These are phyloP conservation scores for Stenotaenia linearis DNA, from an alignment of 2,888 invertebrate species.

Conservation along the genomic window DNA sequence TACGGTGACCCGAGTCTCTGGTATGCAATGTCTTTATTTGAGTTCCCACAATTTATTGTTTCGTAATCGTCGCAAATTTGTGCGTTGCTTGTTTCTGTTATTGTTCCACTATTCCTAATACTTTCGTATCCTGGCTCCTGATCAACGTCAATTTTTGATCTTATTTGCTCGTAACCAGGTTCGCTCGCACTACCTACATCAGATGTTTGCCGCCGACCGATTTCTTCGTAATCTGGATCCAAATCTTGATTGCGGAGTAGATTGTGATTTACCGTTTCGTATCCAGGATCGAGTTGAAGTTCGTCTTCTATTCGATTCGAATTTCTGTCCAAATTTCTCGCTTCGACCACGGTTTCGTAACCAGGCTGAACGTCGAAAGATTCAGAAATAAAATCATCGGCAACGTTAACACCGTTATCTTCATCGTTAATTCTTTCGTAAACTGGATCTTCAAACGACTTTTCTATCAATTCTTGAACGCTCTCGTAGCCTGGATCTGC, in stretches of 20 bases:
- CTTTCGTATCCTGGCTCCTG: slow-evolving; percentile 28
- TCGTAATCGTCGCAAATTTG: background rate
- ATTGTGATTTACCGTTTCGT: slow-evolving; percentile 21
- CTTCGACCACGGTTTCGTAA: slow-evolving; percentile 22
- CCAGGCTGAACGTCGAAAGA: background rate
- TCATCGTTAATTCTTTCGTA: slow-evolving; percentile 14
- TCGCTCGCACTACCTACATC: background rate
- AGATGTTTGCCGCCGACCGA: background rate
- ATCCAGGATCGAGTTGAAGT: background rate
- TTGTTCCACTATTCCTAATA: background rate
- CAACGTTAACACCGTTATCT: no score
- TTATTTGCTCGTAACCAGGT: slow-evolving; percentile 22
- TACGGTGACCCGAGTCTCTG: background rate
- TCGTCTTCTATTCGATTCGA: background rate
- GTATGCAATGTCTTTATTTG: background rate
- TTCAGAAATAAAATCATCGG: background rate
- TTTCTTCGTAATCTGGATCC: slow-evolving; percentile 15
- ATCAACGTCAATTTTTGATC: background rate
- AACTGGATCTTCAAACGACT: background rate
- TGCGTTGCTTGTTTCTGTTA: background rate
- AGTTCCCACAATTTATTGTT: background rate
- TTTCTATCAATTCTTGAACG: background rate
- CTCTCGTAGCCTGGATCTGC: slow-evolving; percentile 27
- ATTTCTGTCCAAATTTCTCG: background rate
- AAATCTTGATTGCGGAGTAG: background rate